Evolutionary conservation across 1,140 invertebrate species (phyloP), one percentile per base, ranked within the genome.

Genomic region (Lycorma delicatula): DNA sequence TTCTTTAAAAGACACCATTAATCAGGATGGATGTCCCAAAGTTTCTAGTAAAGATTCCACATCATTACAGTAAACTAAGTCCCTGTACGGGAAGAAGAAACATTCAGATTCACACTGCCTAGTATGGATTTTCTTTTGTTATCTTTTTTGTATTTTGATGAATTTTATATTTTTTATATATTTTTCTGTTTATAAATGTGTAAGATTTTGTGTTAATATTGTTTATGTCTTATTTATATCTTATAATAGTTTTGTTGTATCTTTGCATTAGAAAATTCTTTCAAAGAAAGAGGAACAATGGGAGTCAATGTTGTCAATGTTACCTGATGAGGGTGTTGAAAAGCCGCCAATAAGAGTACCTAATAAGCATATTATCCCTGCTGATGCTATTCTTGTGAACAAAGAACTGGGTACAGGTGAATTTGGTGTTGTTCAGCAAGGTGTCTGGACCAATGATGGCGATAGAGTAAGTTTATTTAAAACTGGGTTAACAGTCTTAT

Each of bases 341-440:
- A 64, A 69, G 41, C 66, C 68, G 1, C 63, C 64, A 11, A 66
- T 74, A 61, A 72, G 82, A 66, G 84, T 88, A 46, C 88, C 90
- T 44, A 87, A 87, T 66, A 95, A 93, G 73, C 94, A 98, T 70
- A 95, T 98, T 61, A 99, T 99, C 68, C 88, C 93, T 22, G 82
- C 89, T 2, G 93, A 97, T 66, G 86, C 87, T 47, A 95, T 99
- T 64, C 86, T 87, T 31, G 86, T 97, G 3, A 93, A 94, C 70
- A 97, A 97, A 73, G 91, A 95, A 70, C 73, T 98, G 13, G 95
- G 95, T 22, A 87, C 86, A 62, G 96, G 97, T 12, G 95, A 99
- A 70, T 98, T 99, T 78, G 96, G 96, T 7, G 86, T 94, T 6
- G 96, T 98, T 0, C 94, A 97, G 67, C 95, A 98, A 73, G 96